A percentile compares a stretch with the other conserved stretches of the same genome.
Conservation (phyloP, 1,140 invertebrate genomes). For the Acromyrmex heyeri region DNA sequence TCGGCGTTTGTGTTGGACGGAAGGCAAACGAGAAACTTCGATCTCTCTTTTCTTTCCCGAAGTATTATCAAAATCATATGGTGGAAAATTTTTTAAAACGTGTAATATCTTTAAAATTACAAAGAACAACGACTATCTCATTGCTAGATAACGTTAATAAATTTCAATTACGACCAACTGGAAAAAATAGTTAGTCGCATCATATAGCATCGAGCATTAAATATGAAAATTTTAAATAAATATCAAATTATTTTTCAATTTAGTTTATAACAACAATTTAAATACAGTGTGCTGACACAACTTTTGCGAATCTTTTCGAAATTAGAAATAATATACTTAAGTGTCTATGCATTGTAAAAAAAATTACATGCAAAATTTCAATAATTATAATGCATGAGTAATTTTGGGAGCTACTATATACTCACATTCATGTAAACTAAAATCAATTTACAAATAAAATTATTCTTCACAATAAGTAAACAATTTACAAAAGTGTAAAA, state of each 20-base stretch:
- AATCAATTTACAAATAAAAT: too few species aligned
- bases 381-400: too few species aligned
- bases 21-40: not conserved
- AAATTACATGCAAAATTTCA: too few species aligned
- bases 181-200: not conserved
- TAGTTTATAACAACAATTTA: not conserved
- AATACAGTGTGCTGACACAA: not conserved
- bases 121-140: conserved; percentile 11
- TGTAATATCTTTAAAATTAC: not conserved
- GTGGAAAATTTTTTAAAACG: not conserved
- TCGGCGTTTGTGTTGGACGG: not conserved
- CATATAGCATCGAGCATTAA: not conserved
- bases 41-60: not conserved
- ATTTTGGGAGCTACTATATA: too few species aligned
- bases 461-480: too few species aligned
- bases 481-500: too few species aligned
- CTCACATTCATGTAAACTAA: too few species aligned
- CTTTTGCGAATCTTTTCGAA: not conserved
- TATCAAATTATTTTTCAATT: not conserved
- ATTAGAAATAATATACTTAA: not conserved
- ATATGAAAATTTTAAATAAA: not conserved
- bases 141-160: not conserved
- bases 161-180: not conserved
- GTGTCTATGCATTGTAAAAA: not conserved
- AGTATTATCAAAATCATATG: conserved; percentile 18